Conservation (phyloP, 2,888 invertebrate genomes). For the Brachylomia viminalis region DNA sequence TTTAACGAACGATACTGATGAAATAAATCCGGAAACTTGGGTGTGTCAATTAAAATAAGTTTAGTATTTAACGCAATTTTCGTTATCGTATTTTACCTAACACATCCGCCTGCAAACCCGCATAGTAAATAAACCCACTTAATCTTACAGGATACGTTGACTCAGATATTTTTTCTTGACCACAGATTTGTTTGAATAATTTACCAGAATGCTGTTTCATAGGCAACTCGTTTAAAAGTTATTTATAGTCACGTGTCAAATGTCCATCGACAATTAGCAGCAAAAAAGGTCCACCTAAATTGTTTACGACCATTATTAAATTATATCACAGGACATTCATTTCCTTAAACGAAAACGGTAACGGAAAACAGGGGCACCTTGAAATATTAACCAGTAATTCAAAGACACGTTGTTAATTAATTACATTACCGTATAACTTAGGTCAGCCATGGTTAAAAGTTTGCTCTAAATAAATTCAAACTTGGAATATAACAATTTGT, state of each 20-base stretch:
- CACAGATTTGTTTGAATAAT: constrained; percentile 28
- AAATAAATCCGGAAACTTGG: constrained; percentile 56
- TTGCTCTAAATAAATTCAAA: constrained; percentile 49
- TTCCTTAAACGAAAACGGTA: constrained; percentile 20
- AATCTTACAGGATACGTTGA: constrained; percentile 42
- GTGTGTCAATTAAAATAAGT: constrained; percentile 51
- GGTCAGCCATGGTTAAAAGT: constrained; percentile 34
- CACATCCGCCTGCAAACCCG: constrained; percentile 34
- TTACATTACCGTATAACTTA: constrained; percentile 10
- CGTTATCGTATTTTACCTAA: constrained; percentile 34
- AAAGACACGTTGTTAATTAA: constrained; percentile 23
- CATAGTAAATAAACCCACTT: constrained; percentile 7
- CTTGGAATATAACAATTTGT: constrained; percentile 73
- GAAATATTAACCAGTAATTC: constrained; percentile 12
- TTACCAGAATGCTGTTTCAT: constrained; percentile 26
- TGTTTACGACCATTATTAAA: constrained; percentile 27
- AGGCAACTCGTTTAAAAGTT: constrained; percentile 17
- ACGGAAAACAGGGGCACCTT: constrained; percentile 28
- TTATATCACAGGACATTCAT: constrained; percentile 15
- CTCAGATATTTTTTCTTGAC: constrained; percentile 37
- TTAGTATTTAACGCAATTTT: constrained; percentile 45
- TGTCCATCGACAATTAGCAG: constrained; percentile 6
- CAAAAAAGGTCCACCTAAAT: constrained; percentile 30
- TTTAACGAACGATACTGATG: constrained; percentile 51
- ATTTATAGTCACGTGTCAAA: constrained; percentile 13